Base-by-base conservation (phyloP, 2,888 invertebrate species). In the Diogma glabrata region DNA sequence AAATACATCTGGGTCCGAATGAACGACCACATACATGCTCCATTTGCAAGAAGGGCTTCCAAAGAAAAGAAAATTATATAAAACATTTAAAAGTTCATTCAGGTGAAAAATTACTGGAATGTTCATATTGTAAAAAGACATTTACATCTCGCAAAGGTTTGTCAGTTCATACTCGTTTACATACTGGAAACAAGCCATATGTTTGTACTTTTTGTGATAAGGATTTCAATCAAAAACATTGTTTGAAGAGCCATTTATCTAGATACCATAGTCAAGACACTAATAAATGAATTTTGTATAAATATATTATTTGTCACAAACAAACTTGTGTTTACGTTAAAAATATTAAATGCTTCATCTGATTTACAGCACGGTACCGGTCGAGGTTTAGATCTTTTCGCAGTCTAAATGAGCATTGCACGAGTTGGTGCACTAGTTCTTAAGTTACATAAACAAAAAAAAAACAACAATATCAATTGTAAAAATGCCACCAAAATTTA, bases 31-130 rank as follows among this genome's bases (percentile, higher is more conserved):
- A 22, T 43, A 20, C 20, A 43, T 43, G 43, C n/a, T 23, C 20
- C 16, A 43, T 43, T 3, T 43, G 43, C 3, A 20, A 20, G 14
- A 43, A 43, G 14, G 23, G 23, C 23, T 43, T 43, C 43, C 43
- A 23, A n/a, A 43, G 23, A 17, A 43, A 43, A 3, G 43, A 43
- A 12, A 43, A 43, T 6, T 43, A 43, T 22, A 20, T 20, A n/a
- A 43, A 43, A 43, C 43, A 43, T 16, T 22, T 43, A 8, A 14
- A 22, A 43, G 23, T 23, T n/a, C 43, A 43, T 22, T 22, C 43
- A n/a, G 43, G 43, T 5, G 43, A 43, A 43, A 43, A 43, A 43
- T 43, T 23, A 43, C 43, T 22, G 22, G 23, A 43, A 43, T 43
- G 43, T 22, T 23, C 43, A n/a, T 43, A 43, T 14, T 43, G 43